Evolutionary conservation across 2,888 invertebrate species (phyloP), one percentile per base, ranked within the genome.

Genomic region (Zaprionus obscuricornis): DNA sequence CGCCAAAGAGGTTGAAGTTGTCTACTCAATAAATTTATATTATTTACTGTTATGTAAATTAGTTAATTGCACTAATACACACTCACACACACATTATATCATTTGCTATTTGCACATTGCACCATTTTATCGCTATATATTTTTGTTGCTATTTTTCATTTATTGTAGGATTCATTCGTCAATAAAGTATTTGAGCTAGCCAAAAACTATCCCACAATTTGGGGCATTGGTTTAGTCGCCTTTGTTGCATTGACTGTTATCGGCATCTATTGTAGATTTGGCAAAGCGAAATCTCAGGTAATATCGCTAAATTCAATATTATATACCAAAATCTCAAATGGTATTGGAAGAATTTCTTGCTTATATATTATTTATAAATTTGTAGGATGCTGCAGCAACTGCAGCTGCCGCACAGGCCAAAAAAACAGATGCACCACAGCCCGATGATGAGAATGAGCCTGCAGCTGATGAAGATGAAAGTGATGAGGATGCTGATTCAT

Each of bases 181-280:
- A 93, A 94, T 86, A 94, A 95, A 81, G 91, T 95, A 81, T 92
- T 95, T 85, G 92, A 93, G 87, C 94, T 94, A 87, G 95, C 96
- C 63, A 94, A 95, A 79, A 95, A 96, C 66, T 94, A 96, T 88
- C 98, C 98, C 20, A 96, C 97, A 95, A 92, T 97, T 85, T 98
- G 96, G 95, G 96, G 94, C 39, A 94, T 97, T 47, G 95, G 91
- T 92, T 97, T 85, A 91, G 95, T 96, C 86, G 91, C 97, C 56
- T 93, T 97, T 40, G 92, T 98, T 86, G 94, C 96, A 47, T 91
- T 96, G 84, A 42, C 92, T 96, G 83, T 96, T 43, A 96, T 91
- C 93, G 94, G 45, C 47, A 22, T 81, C 37, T 78, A 83, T 55
- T 66, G 22, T 79, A 78, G 34, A 63, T 78, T 78, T 74, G 81